Evolutionary conservation across 2,888 invertebrate genomes (phyloP).

Genomic region (Lottia scabra): DNA sequence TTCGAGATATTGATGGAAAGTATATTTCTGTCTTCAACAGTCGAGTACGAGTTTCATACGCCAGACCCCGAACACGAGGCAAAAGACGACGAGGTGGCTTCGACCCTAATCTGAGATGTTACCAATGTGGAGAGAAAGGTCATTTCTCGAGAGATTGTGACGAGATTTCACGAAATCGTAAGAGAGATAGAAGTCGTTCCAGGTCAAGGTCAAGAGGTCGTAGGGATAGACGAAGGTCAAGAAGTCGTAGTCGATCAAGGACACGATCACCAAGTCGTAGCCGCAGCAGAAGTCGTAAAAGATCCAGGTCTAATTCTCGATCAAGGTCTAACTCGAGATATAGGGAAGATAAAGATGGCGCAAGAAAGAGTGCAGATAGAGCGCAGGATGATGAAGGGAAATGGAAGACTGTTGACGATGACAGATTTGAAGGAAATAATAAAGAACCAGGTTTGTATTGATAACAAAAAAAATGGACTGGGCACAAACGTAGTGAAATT

Average conservation of each 20-base stretch:
- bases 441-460: no score
- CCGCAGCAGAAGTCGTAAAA: background rate
- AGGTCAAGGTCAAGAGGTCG: slow-evolving; percentile 21
- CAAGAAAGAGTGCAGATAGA: background rate
- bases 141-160: slow-evolving; percentile 75
- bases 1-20: slow-evolving; percentile 84
- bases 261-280: background rate
- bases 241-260: slow-evolving; percentile 26
- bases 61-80: slow-evolving; percentile 74
- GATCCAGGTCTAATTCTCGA: background rate
- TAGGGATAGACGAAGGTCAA: slow-evolving; percentile 13
- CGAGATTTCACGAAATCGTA: slow-evolving; percentile 46
- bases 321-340: background rate
- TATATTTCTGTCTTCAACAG: slow-evolving; percentile 72
- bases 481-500: no score
- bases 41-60: slow-evolving; percentile 73
- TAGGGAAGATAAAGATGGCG: background rate
- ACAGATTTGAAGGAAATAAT: background rate
- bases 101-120: slow-evolving; percentile 74
- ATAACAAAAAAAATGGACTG: no score
- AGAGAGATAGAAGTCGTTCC: slow-evolving; percentile 24
- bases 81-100: slow-evolving; percentile 63
- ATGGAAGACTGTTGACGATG: background rate
- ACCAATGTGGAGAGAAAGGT: slow-evolving; percentile 75
- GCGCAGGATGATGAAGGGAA: background rate